Evolutionary conservation across 2,797 vertebrate species (phyloP).

Genomic region (Sarcophilus harrisii): DNA sequence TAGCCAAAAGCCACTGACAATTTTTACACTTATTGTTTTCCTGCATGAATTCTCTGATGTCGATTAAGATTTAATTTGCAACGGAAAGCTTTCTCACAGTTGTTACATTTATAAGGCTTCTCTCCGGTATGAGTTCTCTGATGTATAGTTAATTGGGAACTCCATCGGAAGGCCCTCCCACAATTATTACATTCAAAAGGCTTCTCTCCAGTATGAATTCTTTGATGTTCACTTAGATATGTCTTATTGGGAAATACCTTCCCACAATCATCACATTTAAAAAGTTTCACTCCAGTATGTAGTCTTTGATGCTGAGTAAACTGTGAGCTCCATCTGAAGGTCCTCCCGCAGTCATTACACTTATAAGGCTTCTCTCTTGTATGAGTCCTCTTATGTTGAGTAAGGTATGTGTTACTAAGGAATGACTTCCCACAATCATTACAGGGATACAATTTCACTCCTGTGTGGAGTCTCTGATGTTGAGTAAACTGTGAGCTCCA

Average conservation of each 20-base stretch:
- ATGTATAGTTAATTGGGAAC: constrained; percentile 55
- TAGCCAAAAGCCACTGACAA: constrained; percentile 61
- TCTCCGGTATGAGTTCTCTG: constrained; percentile 65
- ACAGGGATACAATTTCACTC: constrained; percentile 60
- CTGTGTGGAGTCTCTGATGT: constrained; percentile 72
- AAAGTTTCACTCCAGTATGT: constrained; percentile 77
- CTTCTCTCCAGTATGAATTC: constrained; percentile 64
- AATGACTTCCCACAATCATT: constrained; percentile 65
- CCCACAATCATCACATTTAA: constrained; percentile 71
- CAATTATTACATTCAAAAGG: constrained; percentile 61
- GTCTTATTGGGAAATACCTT: constrained; percentile 70
- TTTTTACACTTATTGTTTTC: constrained; percentile 46
- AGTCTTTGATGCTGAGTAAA: constrained; percentile 76
- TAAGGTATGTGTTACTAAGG: constrained; percentile 65
- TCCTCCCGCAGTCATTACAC: constrained; percentile 77
- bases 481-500: constrained; percentile 67
- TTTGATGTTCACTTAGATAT: constrained; percentile 48
- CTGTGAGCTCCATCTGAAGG: constrained; percentile 73
- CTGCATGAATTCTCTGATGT: constrained; percentile 58
- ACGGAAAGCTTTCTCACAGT: constrained; percentile 65
- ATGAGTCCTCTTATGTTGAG: constrained; percentile 69
- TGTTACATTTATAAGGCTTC: constrained; percentile 57
- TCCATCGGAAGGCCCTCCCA: constrained; percentile 61
- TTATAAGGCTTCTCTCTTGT: constrained; percentile 66
- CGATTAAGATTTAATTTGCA: constrained; percentile 50